Conservation (phyloP, 2,797 vertebrate genomes). For the Falco biarmicus region DNA sequence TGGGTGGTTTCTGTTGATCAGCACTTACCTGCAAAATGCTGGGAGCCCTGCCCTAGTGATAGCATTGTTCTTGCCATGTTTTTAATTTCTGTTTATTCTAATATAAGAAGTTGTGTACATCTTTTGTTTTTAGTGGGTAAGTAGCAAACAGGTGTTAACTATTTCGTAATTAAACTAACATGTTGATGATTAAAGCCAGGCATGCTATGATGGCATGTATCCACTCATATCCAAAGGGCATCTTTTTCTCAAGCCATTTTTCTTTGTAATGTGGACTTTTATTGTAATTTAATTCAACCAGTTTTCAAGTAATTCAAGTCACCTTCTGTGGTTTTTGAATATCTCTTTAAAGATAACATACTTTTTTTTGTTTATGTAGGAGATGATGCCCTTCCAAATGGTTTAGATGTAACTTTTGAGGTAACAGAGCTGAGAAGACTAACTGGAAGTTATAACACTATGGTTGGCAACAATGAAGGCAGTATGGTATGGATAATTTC, state of each 20-base stretch:
- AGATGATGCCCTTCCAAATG: conserved; percentile 90
- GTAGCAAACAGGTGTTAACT: neutral
- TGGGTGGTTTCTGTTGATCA: neutral
- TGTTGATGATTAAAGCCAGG: neutral
- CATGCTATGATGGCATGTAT: neutral
- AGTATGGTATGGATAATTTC: conserved; percentile 88
- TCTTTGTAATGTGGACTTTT: neutral
- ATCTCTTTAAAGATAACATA: neutral
- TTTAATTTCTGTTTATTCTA: neutral
- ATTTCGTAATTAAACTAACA: neutral
- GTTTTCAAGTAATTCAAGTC: neutral
- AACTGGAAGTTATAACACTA: conserved; percentile 97
- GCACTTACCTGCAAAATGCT: neutral
- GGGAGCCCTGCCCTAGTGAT: neutral
- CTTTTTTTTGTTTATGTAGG: conserved; percentile 71
- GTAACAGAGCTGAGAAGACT: conserved; percentile 90
- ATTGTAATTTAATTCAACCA: neutral
- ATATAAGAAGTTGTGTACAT: neutral
- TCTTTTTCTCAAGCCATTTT: neutral
- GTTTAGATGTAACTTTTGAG: conserved; percentile 94
- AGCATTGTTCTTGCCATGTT: neutral
- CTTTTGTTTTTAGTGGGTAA: neutral
- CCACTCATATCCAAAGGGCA: neutral
- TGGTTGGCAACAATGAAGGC: conserved; percentile 99
- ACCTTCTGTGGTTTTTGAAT: neutral